Conservation (phyloP, 2,888 invertebrate genomes). For the Tetropium fuscum region DNA sequence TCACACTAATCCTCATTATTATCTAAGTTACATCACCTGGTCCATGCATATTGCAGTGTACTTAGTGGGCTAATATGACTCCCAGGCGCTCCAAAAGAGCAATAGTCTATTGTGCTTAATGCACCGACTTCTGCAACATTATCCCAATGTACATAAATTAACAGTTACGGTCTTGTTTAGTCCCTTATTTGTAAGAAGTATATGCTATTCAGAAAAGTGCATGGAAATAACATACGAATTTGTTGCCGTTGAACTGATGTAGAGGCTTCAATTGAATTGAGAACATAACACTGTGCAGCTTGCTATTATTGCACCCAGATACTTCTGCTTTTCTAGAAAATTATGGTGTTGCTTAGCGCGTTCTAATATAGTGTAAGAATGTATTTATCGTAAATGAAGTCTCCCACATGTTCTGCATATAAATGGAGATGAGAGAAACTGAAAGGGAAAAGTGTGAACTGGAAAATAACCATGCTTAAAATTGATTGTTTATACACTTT, state of each 20-base stretch:
- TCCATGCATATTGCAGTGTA: slow-evolving; percentile 7
- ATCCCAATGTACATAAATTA: slow-evolving; percentile 17
- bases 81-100: slow-evolving; percentile 22
- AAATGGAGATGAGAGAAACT: too few relatives aligned
- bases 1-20: slow-evolving; percentile 21
- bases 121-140: slow-evolving; percentile 17
- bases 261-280: slow-evolving; percentile 6
- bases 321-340: not conserved
- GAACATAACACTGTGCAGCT: not conserved
- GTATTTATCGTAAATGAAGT: too few relatives aligned
- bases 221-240: slow-evolving; percentile 13
- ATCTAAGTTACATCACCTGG: slow-evolving; percentile 27
- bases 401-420: too few relatives aligned
- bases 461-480: too few relatives aligned
- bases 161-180: slow-evolving; percentile 10
- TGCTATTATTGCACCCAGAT: not conserved
- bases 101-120: slow-evolving; percentile 18
- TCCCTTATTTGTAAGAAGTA: slow-evolving; percentile 23
- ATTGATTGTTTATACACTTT: too few relatives aligned
- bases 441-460: too few relatives aligned
- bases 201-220: slow-evolving; percentile 10
- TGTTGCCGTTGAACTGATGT: slow-evolving; percentile 11
- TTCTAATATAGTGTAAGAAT: not conserved
- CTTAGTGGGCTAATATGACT: slow-evolving; percentile 13
- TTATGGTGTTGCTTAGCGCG: not conserved